Base-by-base conservation (phyloP, 2,888 invertebrate genomes). In the Epiblema foenella region DNA sequence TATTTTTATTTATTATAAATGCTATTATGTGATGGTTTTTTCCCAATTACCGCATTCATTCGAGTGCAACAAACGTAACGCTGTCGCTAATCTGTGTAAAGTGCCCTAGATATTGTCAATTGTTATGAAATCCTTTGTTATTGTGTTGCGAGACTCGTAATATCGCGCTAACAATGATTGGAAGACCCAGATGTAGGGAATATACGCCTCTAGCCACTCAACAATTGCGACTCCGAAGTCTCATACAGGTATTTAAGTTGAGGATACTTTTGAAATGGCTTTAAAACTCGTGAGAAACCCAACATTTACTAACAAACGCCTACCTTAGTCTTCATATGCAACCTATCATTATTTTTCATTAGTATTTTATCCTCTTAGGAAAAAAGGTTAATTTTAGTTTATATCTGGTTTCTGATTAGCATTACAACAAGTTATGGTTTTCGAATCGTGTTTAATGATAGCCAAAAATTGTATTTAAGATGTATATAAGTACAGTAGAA, bases 171-270 rank as follows among this genome's bases (percentile, higher is more conserved):
- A 85, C 75, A 85, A 94, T 95, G 94, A 93, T 94, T 84, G 94
- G 94, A 77, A 93, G 95, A 79, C 96, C 96, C 60, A 94, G 97
- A 80, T 96, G 96, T 87, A 95, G 96, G 83, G 95, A 96, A 89
- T 97, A 97, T 97, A 94, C 96, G 74, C 97, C 97, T 62, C 91
- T 98, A 74, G 95, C 96, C 59, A 97, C 97, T 18, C 98, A 98
- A 87, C 98, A 98, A 94, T 94, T 97, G 76, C 95, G 98, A 67
- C 91, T 98, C 59, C 94, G 98, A 76, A 97, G 96, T 89, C 93
- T 98, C 72, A 95, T 96, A 80, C 96, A 97, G 94, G 95, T 98
- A 85, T 29, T 42, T 17, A 56, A 15, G n/a, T 76, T 72, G 17
- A 42, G 24, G 3, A 0, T 60, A 42, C 10, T 4, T 33, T 18